Conservation (phyloP, 1,140 invertebrate genomes). For the Hyphantria cunea region DNA sequence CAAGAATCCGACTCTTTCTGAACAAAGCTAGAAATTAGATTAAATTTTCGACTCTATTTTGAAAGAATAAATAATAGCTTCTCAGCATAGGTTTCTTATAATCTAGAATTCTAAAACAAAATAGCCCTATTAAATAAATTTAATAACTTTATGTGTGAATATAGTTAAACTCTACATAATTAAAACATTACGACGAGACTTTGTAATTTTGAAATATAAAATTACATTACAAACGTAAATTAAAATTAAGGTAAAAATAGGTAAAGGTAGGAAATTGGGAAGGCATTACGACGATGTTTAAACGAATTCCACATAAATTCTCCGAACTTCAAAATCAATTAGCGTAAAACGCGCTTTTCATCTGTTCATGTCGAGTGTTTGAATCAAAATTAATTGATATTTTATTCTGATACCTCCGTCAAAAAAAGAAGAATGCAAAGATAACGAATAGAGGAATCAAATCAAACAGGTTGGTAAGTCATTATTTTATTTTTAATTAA, state of each 20-base stretch:
- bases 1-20: too few relatives aligned
- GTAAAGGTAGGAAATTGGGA: neutral
- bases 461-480: too few relatives aligned
- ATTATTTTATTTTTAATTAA: neutral
- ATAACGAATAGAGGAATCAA: conserved; percentile 1
- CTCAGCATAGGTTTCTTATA: too few relatives aligned
- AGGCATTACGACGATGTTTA: neutral
- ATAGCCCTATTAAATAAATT: too few relatives aligned
- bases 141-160: too few relatives aligned
- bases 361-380: conserved; percentile 11
- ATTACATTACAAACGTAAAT: neutral
- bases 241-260: neutral
- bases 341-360: conserved; percentile 10
- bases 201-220: neutral
- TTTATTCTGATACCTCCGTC: neutral
- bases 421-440: conserved; percentile 11
- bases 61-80: too few relatives aligned
- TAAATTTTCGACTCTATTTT: too few relatives aligned
- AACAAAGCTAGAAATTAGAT: too few relatives aligned
- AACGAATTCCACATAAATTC: conserved; percentile 7
- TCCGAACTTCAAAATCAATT: conserved; percentile 23
- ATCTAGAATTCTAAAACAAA: too few relatives aligned
- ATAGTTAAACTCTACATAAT: too few relatives aligned
- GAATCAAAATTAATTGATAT: conserved; percentile 21
- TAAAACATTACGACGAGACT: too few relatives aligned